Evolutionary conservation across 2,888 invertebrate species (phyloP), one percentile per base, ranked within the genome.

Genomic region (Cheilosia variabilis): DNA sequence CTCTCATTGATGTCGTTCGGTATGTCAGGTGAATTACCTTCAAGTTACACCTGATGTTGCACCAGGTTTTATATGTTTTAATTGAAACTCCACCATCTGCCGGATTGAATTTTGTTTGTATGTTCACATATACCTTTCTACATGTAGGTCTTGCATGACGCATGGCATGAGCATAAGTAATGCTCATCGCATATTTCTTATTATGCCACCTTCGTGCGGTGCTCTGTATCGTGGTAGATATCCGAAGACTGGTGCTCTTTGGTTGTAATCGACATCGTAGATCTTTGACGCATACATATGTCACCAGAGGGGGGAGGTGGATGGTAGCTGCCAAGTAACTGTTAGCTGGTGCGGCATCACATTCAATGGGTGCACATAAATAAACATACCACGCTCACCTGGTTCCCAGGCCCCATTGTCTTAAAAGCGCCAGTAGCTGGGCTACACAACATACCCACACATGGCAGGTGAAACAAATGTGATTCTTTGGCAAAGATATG

Each of bases 11-110:
- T 62, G 83, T 71, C 43, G 62, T 50, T 62, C 31, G 78, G 68
- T 79, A 65, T 79, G 79, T 79, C 84, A 84, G 84, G 84, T 84
- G 84, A 84, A 84, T 75, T 84, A 84, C 84, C 79, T 80, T 79
- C 84, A 66, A 75, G 79, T 75, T 79, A 84, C 83, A 84, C 79
- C 83, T 79, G 83, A 73, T 76, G 75, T 75, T 84, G 84, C 79
- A 84, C 79, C 66, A 84, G 75, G 79, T 82, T 24, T 50, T 47
- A n/a, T 47, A 13, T 45, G 4, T 22, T 84, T 79, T 66, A 79
- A 84, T 84, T 84, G 45, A 79, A 75, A 84, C 71, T 84, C 69
- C 69, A 24, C 79, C 75, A 76, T 60, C 79, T 84, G 79, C 79
- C 60, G 34, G 19, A 57, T 72, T 60, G 72, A 65, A 60, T 15